phyloP scores from a whole-genome alignment of 2,797 vertebrate genomes.

The Aphelocoma californica region DNA sequence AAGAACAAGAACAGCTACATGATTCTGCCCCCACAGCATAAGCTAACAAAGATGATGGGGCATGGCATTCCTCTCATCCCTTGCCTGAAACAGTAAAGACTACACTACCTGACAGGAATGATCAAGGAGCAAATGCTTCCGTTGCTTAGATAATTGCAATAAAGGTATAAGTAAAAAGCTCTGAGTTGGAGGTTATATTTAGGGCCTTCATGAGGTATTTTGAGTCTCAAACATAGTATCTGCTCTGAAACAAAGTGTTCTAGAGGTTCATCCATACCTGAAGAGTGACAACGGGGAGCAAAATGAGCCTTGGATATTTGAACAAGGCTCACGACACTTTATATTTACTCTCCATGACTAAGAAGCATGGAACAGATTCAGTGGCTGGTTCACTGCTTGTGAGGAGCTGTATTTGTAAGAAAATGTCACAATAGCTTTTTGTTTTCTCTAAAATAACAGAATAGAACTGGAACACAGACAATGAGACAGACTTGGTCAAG shows the following conservation, averaged over 20 bases:
- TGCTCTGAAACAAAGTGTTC: not conserved
- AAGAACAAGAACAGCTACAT: not conserved
- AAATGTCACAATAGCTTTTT: not conserved
- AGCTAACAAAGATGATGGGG: not conserved
- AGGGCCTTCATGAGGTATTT: not conserved
- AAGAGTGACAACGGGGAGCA: not conserved
- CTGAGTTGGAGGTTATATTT: not conserved
- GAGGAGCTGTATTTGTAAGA: not conserved
- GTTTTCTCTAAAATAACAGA: not conserved
- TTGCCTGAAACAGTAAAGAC: not conserved
- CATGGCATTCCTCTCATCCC: not conserved
- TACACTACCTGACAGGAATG: not conserved
- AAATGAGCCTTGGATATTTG: not conserved
- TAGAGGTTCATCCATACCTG: accelerated
- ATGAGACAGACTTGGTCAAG: not conserved
- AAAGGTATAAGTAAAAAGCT: not conserved
- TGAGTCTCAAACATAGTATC: not conserved
- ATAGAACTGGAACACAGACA: not conserved
- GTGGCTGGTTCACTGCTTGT: not conserved
- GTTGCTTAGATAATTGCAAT: not conserved
- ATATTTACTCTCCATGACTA: not conserved
- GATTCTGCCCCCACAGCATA: not conserved
- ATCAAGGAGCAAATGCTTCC: not conserved
- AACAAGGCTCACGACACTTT: accelerated
- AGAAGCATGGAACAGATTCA: not conserved